Conservation (phyloP, 1,140 invertebrate species). For the Drosophila chauvacae region DNA sequence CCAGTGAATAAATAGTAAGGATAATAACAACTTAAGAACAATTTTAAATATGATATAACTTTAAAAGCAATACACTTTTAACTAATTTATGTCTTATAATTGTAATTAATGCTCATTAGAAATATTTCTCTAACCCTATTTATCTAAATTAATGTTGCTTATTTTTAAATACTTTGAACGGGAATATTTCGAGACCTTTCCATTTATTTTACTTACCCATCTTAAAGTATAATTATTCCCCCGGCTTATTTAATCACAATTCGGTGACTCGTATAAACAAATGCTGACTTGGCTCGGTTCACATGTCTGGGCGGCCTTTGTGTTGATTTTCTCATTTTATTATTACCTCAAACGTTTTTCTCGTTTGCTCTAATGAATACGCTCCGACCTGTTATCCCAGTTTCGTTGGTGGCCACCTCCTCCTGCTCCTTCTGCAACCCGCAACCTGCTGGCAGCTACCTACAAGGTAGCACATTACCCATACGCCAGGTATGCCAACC, state of each 20-base stretch:
- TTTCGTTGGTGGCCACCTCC: slow-evolving; percentile 27
- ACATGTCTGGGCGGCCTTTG: slow-evolving; percentile 44
- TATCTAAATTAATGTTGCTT: not conserved
- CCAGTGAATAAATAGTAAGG: not conserved
- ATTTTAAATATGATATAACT: too few species aligned
- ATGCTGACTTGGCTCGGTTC: slow-evolving; percentile 31
- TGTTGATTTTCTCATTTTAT: slow-evolving; percentile 66
- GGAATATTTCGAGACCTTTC: accelerated
- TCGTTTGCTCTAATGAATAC: slow-evolving; percentile 75
- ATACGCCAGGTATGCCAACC: slow-evolving; percentile 53
- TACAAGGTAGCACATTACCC: slow-evolving; percentile 54
- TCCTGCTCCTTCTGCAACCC: not conserved
- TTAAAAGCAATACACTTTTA: accelerated
- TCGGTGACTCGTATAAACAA: slow-evolving; percentile 45
- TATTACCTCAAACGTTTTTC: slow-evolving; percentile 62
- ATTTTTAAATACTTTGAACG: not conserved
- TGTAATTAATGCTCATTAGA: too few species aligned
- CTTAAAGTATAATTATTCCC: slow-evolving; percentile 12
- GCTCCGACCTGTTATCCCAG: slow-evolving; percentile 39
- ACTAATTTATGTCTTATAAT: too few species aligned
- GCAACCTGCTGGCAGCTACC: slow-evolving; percentile 6
- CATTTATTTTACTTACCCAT: too few species aligned
- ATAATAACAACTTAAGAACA: too few species aligned
- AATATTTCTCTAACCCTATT: not conserved
- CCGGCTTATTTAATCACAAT: slow-evolving; percentile 36